Evolutionary conservation across 2,797 vertebrate genomes (phyloP), one percentile per base, ranked within the genome.

Genomic region (Emydoidea blandingii): DNA sequence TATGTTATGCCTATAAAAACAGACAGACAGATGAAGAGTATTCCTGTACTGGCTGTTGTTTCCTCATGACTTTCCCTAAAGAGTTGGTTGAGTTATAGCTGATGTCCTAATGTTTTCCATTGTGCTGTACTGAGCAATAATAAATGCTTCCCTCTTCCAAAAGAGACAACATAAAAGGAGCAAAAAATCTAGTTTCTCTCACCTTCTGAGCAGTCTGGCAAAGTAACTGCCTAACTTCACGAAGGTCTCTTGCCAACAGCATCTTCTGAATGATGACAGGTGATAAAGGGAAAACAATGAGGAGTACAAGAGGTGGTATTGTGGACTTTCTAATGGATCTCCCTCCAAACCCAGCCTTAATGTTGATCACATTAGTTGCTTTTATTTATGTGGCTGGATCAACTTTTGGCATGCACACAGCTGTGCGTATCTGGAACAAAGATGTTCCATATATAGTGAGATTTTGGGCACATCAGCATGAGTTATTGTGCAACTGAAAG

Each of bases 321-420:
- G 72, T 53, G 81, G 34, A 88, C 37, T 72, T 85, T 94, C 47
- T 29, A 21, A 89, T 34, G 52, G 82, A 62, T 78, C 31, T 91
- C 50, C 25, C 72, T 68, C 65, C 78, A 41, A 78, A 50, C 57
- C 56, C 41, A 85, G 79, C 27, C 34, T 86, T 86, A 86, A 82
- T 15, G 74, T 47, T 47, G 44, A 83, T 82, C 79, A 83, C 53
- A 82, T 50, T 49, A 21, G 41, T 83, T 89, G 85, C 83, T 93
- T 84, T 62, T 72, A 56, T 56, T 89, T 79, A 86, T 79, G 56
- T 89, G 83, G 79, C 29, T 62, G 79, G 87, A 87, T 88, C 52
- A 50, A 27, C 62, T 65, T 83, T 53, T 86, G 62, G 80, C 14
- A 23, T 21, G 1, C 2, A 72, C 27, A 62, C 0, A 57, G 19